These are phyloP conservation scores for Chironomus striatipennis DNA, from an alignment of 1,140 invertebrate species.

Conservation along the genomic window DNA sequence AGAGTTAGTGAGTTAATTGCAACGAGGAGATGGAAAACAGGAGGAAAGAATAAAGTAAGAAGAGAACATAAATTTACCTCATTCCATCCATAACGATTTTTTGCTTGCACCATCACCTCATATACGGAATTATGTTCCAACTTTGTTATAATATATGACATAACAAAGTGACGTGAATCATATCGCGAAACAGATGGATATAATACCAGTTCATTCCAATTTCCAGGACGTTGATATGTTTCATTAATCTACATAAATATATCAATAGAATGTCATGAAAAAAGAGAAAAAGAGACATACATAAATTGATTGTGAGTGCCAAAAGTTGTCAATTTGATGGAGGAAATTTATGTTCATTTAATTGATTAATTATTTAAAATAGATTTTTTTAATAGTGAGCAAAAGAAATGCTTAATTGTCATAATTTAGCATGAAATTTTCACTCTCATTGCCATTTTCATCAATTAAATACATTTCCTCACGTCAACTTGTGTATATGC, in stretches of 20 bases:
- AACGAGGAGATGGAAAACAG: not conserved
- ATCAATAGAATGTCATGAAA: not conserved
- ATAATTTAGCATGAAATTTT: no score
- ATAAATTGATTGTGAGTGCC: not conserved
- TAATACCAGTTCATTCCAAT: conserved; percentile 45
- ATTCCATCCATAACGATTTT: conserved; percentile 57
- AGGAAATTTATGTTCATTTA: conserved; percentile 18
- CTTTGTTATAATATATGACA: conserved; percentile 46
- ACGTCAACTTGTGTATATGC: no score
- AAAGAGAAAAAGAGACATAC: not conserved
- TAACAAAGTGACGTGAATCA: conserved; percentile 36
- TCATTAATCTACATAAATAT: conserved; percentile 42
- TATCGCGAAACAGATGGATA: conserved; percentile 35
- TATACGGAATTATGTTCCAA: conserved; percentile 51
- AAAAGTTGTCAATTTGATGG: not conserved
- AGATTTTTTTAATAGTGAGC: conserved; percentile 25
- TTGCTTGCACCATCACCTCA: conserved; percentile 54
- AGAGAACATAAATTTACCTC: conserved; percentile 39
- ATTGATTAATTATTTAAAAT: conserved; percentile 25
- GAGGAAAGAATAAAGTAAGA: not conserved
- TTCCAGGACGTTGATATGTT: conserved; percentile 44
- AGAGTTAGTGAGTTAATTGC: not conserved
- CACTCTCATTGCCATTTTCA: no score
- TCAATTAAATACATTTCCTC: no score
- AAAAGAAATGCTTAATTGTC: conserved; percentile 18